phyloP scores from a whole-genome alignment of 2,888 invertebrate genomes.

The Pharmacophagus antenor region DNA sequence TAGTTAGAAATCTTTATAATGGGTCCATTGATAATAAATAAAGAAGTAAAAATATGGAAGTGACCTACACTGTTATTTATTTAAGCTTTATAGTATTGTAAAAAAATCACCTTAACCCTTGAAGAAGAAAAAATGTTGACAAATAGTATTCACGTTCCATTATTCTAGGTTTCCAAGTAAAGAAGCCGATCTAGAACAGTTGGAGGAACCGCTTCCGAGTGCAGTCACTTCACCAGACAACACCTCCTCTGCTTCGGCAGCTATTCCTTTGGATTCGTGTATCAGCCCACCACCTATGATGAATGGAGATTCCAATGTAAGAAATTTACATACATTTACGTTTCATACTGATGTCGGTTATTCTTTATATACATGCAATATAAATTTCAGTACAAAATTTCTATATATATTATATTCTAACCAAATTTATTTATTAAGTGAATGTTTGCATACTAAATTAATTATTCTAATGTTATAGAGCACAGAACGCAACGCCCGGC shows the following conservation, averaged over 20 bases:
- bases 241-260: slow-evolving; percentile 50
- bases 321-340: no score
- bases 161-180: slow-evolving; percentile 42
- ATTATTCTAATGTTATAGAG: slow-evolving; percentile 41
- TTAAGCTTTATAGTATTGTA: no score
- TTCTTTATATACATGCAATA: no score
- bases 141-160: no score
- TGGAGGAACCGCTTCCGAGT: slow-evolving; percentile 53
- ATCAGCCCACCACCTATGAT: slow-evolving; percentile 65
- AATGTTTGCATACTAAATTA: neutral
- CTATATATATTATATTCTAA: no score
- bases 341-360: neutral
- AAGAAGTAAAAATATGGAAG: no score
- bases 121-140: no score
- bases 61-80: no score
- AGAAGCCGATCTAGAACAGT: slow-evolving; percentile 45
- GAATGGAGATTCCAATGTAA: slow-evolving; percentile 65
- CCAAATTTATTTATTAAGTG: neutral
- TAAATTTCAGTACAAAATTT: neutral
- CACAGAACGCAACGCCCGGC: slow-evolving; percentile 87
- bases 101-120: no score
- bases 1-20: neutral
- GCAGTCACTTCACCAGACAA: slow-evolving; percentile 41
- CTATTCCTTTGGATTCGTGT: slow-evolving; percentile 65
- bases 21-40: no score